Conservation (phyloP, 2,888 invertebrate genomes). For the Tenthredo livida region DNA sequence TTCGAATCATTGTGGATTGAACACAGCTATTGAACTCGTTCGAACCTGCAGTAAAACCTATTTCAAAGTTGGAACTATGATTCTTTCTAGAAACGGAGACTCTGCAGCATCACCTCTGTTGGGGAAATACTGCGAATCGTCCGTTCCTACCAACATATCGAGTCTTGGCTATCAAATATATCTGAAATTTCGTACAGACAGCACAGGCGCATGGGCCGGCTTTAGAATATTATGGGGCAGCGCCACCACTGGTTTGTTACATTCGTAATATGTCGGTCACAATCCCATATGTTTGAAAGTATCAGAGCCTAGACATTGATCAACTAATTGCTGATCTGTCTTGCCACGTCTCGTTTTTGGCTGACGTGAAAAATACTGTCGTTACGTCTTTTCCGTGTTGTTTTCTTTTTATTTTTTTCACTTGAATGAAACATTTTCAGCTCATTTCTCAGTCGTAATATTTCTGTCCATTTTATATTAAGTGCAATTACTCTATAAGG, state of each 20-base stretch:
- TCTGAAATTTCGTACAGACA: not conserved
- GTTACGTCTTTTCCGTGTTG: not conserved
- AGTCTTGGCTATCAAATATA: not conserved
- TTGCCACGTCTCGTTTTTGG: not conserved
- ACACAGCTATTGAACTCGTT: not conserved
- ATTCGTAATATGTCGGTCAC: not conserved
- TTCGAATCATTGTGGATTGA: no score
- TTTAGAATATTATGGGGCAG: not conserved
- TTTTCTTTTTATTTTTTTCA: not conserved
- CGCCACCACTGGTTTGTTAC: not conserved
- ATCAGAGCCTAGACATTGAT: not conserved
- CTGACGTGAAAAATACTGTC: not conserved
- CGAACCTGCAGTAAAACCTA: not conserved
- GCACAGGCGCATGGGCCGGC: not conserved
- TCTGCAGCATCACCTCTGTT: conserved; percentile 82
- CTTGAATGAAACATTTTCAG: not conserved
- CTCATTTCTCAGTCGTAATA: not conserved
- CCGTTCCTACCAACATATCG: not conserved
- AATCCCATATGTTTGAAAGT: not conserved
- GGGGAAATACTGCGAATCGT: not conserved
- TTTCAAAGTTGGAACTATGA: not conserved
- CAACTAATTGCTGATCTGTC: not conserved
- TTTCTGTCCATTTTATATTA: not conserved
- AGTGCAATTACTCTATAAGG: not conserved
- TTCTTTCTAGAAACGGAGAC: conserved; percentile 86